Evolutionary conservation across 2,797 vertebrate genomes (phyloP).

Genomic region (Pempheris klunzingeri): DNA sequence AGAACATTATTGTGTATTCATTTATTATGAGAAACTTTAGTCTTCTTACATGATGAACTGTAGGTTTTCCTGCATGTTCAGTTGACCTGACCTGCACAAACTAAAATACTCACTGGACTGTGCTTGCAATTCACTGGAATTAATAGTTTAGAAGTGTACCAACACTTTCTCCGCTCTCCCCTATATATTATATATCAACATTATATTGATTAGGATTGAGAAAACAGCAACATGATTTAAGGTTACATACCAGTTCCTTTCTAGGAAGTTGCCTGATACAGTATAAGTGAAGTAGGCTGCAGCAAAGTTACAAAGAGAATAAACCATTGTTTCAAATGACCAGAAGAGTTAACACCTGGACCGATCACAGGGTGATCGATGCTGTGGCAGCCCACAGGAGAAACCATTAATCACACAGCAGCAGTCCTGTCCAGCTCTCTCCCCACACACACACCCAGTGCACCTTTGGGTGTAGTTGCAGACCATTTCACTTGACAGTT

Average conservation of each 20-base stretch:
- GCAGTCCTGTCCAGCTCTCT: conserved; percentile 47
- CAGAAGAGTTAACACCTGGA: neutral
- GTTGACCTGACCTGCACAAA: neutral
- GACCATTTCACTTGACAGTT: conserved; percentile 54
- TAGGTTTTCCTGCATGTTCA: neutral
- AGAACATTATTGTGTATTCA: neutral
- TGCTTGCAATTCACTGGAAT: neutral
- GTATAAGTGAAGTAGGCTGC: neutral
- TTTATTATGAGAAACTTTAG: too few relatives aligned
- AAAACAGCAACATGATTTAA: too few relatives aligned
- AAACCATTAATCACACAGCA: conserved; percentile 65
- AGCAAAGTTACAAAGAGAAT: neutral
- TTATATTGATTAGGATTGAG: too few relatives aligned
- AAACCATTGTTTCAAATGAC: neutral
- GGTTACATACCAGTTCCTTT: neutral
- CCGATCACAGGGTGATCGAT: conserved; percentile 51
- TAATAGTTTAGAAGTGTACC: neutral
- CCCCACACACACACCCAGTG: conserved; percentile 11
- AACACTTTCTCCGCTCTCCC: neutral
- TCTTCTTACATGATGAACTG: neutral
- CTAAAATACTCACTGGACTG: too few relatives aligned
- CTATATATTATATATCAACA: neutral
- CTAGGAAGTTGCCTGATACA: neutral
- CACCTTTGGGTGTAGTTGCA: conserved; percentile 54
- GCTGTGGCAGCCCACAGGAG: conserved; percentile 36